A percentile compares a stretch with the other conserved stretches of the same genome.
Evolutionary conservation across 1,140 invertebrate species (phyloP).

Genomic region (Pseudomyrmex dendroicus): DNA sequence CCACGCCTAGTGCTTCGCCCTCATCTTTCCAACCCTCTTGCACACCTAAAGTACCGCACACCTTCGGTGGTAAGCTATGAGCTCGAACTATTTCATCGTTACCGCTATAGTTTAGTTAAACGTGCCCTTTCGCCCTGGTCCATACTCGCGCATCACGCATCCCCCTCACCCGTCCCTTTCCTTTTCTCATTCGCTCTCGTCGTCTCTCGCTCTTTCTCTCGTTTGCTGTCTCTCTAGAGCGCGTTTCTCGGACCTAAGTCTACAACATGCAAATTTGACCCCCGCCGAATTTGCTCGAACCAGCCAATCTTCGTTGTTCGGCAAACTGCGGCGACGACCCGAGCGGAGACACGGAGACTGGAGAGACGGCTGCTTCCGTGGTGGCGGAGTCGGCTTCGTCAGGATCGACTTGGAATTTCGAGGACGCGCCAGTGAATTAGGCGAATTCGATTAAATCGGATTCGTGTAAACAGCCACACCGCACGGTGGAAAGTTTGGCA

Average conservation of each 20-base stretch:
- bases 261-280: constrained; percentile 78
- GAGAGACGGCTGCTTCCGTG: constrained; percentile 34
- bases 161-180: neutral
- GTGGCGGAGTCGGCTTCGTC: constrained; percentile 54
- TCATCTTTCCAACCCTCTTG: constrained; percentile 33
- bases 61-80: constrained; percentile 70
- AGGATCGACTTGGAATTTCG: constrained; percentile 73
- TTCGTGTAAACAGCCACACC: constrained; percentile 72
- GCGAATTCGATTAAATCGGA: constrained; percentile 74
- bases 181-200: neutral
- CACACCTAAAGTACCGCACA: constrained; percentile 42
- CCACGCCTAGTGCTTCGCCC: constrained; percentile 16
- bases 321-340: constrained; percentile 67
- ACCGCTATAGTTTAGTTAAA: constrained; percentile 73
- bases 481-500: constrained; percentile 66
- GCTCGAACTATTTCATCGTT: constrained; percentile 71
- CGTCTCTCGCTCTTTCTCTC: neutral
- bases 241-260: constrained; percentile 75
- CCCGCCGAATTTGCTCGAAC: constrained; percentile 73
- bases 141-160: neutral
- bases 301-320: constrained; percentile 77
- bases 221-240: neutral
- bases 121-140: constrained; percentile 48
- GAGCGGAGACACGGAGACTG: constrained; percentile 40
- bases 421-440: constrained; percentile 66